Evolutionary conservation across 2,888 invertebrate genomes (phyloP), one percentile per base, ranked within the genome.

Genomic region (Idaea biselata): DNA sequence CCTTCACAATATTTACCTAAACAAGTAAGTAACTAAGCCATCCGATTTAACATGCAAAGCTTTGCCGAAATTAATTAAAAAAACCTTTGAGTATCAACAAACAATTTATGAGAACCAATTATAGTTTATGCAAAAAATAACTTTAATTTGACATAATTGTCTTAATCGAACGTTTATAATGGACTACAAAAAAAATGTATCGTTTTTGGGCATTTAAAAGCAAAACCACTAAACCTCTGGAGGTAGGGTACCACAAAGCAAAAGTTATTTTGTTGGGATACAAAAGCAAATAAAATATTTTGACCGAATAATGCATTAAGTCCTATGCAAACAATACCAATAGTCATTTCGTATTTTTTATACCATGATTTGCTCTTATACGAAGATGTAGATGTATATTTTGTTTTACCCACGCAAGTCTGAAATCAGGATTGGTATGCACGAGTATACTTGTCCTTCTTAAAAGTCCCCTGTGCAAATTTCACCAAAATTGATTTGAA

Each of bases 231-330:
- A 81, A 81, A 81, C 77, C 72, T 73, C 71, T 75, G 1, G 4
- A n/a, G 7, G 7, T 32, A 32, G 7, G 7, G 11, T 11, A 32
- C 11, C 32, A 32, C 32, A 32, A 32, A 32, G 32, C 11, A 44
- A 44, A 11, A 11, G 6, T 44, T 44, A 44, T 44, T 44, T 44
- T 44, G 11, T 44, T 44, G 44, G 44, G 68, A 70, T 72, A 66
- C 70, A 73, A 56, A 56, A 74, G 82, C 84, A 87, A 88, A 89
- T 87, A 88, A 86, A 88, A 86, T 81, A 84, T 84, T 83, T 80
- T 75, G 78, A 83, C 78, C 74, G 74, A 76, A 71, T 66, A 71
- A 76, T 74, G 73, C 70, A 71, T 72, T 73, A 64, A 68, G 72
- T 79, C 79, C 79, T 77, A 81, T 77, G 73, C 75, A 80, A 83